Evolutionary conservation across 2,797 vertebrate species (phyloP).

Genomic region (Nyctibius grandis): DNA sequence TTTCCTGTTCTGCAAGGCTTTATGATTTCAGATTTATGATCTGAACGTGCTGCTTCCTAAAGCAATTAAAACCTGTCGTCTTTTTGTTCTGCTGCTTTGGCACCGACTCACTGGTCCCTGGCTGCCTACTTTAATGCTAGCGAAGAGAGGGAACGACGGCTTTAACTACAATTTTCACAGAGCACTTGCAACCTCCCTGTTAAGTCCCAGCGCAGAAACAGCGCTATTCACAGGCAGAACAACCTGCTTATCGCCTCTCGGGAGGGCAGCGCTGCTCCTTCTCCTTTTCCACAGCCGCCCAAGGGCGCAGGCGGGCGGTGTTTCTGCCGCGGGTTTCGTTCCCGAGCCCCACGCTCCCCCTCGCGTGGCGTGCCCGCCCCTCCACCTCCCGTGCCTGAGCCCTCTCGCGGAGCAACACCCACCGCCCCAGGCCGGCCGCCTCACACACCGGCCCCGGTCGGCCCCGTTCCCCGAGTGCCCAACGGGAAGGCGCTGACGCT

Average conservation of each 20-base stretch:
- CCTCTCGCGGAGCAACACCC: no score
- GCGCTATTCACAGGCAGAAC: accelerated
- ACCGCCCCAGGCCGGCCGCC: accelerated
- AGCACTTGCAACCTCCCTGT: not conserved
- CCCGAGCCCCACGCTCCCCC: not conserved
- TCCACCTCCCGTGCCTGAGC: not conserved
- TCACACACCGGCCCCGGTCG: not conserved
- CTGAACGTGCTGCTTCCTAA: not conserved
- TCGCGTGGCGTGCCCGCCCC: not conserved
- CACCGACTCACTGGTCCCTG: not conserved
- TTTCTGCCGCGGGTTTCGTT: accelerated
- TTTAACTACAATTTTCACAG: no score
- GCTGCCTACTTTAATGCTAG: no score
- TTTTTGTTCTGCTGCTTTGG: not conserved
- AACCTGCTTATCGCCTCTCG: accelerated
- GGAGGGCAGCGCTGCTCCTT: no score
- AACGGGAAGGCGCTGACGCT: not conserved
- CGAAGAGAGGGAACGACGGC: accelerated
- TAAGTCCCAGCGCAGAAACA: not conserved
- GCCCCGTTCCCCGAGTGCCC: not conserved
- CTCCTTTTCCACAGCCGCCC: accelerated
- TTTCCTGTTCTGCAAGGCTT: not conserved
- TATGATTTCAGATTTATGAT: not conserved
- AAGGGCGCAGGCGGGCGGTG: accelerated
- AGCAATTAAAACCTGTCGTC: not conserved